Conservation (phyloP, 2,888 invertebrate species). For the Aphodius granarius region DNA sequence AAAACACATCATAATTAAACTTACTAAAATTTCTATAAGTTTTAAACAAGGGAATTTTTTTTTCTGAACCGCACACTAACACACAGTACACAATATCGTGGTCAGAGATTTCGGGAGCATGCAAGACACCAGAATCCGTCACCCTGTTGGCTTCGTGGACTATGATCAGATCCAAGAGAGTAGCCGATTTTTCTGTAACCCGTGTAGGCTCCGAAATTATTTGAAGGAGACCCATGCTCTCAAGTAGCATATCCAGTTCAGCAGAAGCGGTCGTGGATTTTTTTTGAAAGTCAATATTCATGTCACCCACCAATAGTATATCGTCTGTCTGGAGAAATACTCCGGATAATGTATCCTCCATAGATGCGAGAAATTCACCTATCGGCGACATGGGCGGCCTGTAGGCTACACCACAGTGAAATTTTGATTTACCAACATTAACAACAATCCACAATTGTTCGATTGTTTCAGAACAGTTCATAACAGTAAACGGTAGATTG, state of each 20-base stretch:
- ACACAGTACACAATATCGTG: slow-evolving; percentile 5
- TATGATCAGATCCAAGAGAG: slow-evolving; percentile 4
- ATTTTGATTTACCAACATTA: no score
- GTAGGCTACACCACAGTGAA: no score
- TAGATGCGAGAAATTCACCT: no score
- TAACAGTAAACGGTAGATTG: no score
- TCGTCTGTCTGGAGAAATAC: no score
- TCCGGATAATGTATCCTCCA: no score
- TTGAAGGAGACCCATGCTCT: not conserved
- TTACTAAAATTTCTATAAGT: slow-evolving; percentile 3
- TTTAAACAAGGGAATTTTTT: not conserved
- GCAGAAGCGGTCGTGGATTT: not conserved
- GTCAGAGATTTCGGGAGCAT: not conserved
- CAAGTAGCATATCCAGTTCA: not conserved
- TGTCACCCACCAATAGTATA: no score
- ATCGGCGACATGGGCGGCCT: no score
- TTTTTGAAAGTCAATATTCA: no score
- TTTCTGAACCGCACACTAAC: not conserved
- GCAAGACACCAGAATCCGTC: not conserved
- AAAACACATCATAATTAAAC: slow-evolving; percentile 3
- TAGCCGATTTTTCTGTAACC: not conserved
- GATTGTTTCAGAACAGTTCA: no score
- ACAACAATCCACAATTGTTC: no score
- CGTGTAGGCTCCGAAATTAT: not conserved
- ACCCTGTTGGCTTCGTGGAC: not conserved